Base-by-base conservation (phyloP, 2,797 vertebrate species). In the Taenioides sp. region DNA sequence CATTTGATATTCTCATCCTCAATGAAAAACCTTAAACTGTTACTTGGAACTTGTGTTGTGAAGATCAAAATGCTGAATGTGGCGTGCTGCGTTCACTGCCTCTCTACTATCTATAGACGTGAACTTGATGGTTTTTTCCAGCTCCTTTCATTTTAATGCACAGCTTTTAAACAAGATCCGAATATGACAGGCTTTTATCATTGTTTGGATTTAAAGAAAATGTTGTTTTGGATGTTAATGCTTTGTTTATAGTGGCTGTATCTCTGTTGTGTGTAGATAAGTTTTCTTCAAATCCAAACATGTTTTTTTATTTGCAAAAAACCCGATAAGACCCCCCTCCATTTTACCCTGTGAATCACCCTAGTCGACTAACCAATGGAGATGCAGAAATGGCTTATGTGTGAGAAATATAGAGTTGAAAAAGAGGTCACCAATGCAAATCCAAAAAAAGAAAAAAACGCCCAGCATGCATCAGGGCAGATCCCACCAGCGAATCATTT, bases 351-450 rank as follows among this genome's bases (percentile, higher is more conserved):
- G 80, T 80, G 72, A 84, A 74, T 93, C 91, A 90, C 80, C 86
- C 89, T 85, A 82, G 84, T 67, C 60, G 68, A 74, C 77, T 40
- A 69, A 76, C 92, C 93, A 94, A 94, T 94, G 79, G 76, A 78
- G 79, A 87, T 62, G 67, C 79, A 62, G 84, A 76, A 55, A 75
- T 77, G 65, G 59, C 73, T 90, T 90, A 84, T 84, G 88, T 90
- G 90, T 88, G 77, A 91, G 87, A 91, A 90, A 87, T 83, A 80
- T 83, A 80, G 82, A 86, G 93, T 93, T 94, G 90, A 94, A 87
- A 93, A 93, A 92, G 86, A 93, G 94, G 93, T 94, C 93, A 94
- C 70, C 70, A 84, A 84, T 65, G 80, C 86, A 78, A 84, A 90
- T 90, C 86, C 68, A 37, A 78, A 80, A 79, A 82, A 78, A 74